Conservation (phyloP, 2,888 invertebrate species). For the Apodemia zela region DNA sequence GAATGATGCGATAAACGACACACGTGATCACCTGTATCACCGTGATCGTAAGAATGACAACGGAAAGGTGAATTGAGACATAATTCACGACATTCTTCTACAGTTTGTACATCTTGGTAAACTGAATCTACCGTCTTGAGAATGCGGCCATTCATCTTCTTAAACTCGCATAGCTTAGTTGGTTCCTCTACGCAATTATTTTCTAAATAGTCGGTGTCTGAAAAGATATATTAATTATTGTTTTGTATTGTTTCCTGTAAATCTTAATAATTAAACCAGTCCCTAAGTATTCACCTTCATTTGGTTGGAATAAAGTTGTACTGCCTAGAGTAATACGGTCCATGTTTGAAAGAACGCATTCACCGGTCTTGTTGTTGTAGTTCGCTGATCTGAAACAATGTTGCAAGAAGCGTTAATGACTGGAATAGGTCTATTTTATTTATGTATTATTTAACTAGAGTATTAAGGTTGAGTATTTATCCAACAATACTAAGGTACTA, state of each 20-base stretch:
- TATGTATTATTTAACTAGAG: neutral
- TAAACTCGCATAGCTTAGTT: constrained; percentile 96
- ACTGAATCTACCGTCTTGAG: constrained; percentile 96
- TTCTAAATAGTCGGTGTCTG: constrained; percentile 90
- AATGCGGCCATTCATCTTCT: constrained; percentile 92
- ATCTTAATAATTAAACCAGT: neutral
- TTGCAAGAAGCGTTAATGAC: constrained; percentile 38
- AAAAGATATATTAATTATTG: constrained; percentile 25
- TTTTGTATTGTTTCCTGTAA: constrained; percentile 12
- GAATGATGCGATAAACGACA: constrained; percentile 96
- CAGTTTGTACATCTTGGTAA: constrained; percentile 91
- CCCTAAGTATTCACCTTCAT: constrained; percentile 69
- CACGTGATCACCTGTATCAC: constrained; percentile 95
- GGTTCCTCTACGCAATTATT: constrained; percentile 97
- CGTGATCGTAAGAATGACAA: constrained; percentile 96
- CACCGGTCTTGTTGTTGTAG: constrained; percentile 91
- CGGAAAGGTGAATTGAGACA: constrained; percentile 93
- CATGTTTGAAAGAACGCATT: constrained; percentile 94
- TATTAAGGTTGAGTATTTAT: neutral
- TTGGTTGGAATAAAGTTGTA: constrained; percentile 86
- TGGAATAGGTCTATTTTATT: constrained; percentile 31
- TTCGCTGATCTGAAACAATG: constrained; percentile 90
- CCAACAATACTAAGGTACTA: neutral
- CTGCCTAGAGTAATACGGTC: constrained; percentile 94
- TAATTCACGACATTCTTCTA: constrained; percentile 93